Evolutionary conservation across 2,113 vertebrate genomes (phyloP).

Genomic region (Salminus brasiliensis): DNA sequence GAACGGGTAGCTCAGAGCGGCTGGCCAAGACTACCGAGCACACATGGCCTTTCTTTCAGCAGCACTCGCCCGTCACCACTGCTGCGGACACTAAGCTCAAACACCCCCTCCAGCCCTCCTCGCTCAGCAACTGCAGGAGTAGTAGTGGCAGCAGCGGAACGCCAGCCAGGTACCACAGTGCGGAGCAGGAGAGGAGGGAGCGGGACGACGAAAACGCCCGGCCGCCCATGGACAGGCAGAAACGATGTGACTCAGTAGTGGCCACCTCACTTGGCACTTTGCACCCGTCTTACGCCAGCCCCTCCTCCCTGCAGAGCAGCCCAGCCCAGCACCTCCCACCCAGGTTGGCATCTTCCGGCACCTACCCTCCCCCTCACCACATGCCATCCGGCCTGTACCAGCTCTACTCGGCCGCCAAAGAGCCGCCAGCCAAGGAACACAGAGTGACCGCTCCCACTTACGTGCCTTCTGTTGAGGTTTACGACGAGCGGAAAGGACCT

Average conservation of each 20-base stretch:
- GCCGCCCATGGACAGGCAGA: slow-evolving; percentile 67
- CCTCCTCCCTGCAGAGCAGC: slow-evolving; percentile 74
- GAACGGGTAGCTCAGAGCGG: slow-evolving; percentile 73
- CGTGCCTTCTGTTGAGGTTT: slow-evolving; percentile 95
- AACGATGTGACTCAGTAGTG: slow-evolving; percentile 77
- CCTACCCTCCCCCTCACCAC: slow-evolving; percentile 73
- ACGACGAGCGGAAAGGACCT: slow-evolving; percentile 87
- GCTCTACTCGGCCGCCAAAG: slow-evolving; percentile 79
- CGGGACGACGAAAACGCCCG: slow-evolving; percentile 76
- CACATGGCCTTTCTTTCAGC: slow-evolving; percentile 70
- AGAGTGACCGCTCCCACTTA: slow-evolving; percentile 92
- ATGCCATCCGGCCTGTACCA: slow-evolving; percentile 78
- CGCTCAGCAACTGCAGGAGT: slow-evolving; percentile 76
- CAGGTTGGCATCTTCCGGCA: slow-evolving; percentile 56
- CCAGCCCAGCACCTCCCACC: slow-evolving; percentile 55
- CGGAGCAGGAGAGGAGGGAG: slow-evolving; percentile 79
- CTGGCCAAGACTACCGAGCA: slow-evolving; percentile 65
- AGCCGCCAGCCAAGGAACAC: slow-evolving; percentile 85
- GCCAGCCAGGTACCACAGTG: slow-evolving; percentile 69
- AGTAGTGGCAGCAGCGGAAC: slow-evolving; percentile 53
- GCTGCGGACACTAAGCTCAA: slow-evolving; percentile 77
- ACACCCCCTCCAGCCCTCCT: slow-evolving; percentile 72
- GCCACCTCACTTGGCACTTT: slow-evolving; percentile 73
- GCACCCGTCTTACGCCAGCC: slow-evolving; percentile 79
- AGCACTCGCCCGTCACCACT: slow-evolving; percentile 63